A percentile compares a stretch with the other conserved stretches of the same genome.
These are phyloP conservation scores for Cottus gobio DNA, from an alignment of 2,113 vertebrate species.

Conservation along the genomic window DNA sequence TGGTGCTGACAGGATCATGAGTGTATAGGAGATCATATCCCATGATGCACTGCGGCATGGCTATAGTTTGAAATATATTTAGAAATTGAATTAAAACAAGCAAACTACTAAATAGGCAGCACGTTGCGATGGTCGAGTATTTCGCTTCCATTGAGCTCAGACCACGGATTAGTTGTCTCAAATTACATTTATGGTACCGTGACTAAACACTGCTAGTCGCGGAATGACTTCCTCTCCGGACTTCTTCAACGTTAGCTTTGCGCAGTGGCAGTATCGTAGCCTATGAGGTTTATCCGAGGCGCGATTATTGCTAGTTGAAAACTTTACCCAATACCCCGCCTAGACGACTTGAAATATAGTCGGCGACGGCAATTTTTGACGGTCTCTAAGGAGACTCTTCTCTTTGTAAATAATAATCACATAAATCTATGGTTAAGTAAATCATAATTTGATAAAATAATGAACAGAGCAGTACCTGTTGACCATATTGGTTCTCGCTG, in stretches of 20 bases:
- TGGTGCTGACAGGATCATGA: background rate
- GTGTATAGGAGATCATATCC: background rate
- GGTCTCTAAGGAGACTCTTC: constrained; percentile 14
- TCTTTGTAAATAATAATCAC: background rate
- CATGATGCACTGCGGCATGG: constrained; percentile 47
- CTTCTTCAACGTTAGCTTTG: rapidly evolving
- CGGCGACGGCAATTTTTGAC: constrained; percentile 62
- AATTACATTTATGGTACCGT: rapidly evolving
- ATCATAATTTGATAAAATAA: no score
- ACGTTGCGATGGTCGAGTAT: rapidly evolving
- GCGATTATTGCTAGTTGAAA: constrained; percentile 61
- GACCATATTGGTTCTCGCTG: no score
- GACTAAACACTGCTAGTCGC: background rate
- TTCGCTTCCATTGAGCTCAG: rapidly evolving
- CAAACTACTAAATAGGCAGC: rapidly evolving
- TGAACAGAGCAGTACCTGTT: no score
- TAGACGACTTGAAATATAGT: constrained; percentile 53
- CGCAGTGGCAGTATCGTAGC: constrained; percentile 68
- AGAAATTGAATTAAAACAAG: background rate
- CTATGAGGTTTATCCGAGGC: constrained; percentile 64
- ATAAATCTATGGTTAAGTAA: no score
- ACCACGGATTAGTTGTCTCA: rapidly evolving
- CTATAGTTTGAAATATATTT: background rate
- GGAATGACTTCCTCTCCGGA: rapidly evolving
- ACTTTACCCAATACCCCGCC: constrained; percentile 15